Percentiles rank a stretch among this genome's conserved stretches.
phyloP scores from a whole-genome alignment of 2,888 invertebrate species.

The Apocheima hispidaria region DNA sequence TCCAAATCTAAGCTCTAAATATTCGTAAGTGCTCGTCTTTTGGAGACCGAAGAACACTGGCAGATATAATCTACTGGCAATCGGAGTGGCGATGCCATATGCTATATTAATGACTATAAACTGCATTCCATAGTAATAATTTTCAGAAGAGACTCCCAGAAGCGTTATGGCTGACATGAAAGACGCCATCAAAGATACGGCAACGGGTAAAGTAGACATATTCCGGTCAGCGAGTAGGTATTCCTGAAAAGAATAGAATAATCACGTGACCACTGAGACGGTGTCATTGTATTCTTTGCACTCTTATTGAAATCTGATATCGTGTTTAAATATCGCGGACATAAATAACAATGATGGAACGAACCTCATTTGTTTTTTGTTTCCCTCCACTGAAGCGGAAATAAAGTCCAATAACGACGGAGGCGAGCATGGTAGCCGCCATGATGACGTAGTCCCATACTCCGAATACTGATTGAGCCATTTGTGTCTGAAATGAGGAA shows the following conservation, averaged over 20 bases:
- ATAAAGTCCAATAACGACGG: constrained; percentile 92
- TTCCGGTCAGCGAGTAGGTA: constrained; percentile 93
- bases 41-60: constrained; percentile 95
- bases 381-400: constrained; percentile 94
- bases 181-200: constrained; percentile 96
- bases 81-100: constrained; percentile 91
- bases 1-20: constrained; percentile 95
- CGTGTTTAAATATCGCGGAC: not conserved
- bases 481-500: constrained; percentile 50
- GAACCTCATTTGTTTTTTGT: constrained; percentile 93
- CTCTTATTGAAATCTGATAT: not conserved
- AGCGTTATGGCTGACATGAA: constrained; percentile 97
- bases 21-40: constrained; percentile 96
- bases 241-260: constrained; percentile 84
- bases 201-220: constrained; percentile 92
- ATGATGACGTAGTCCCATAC: constrained; percentile 92
- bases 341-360: constrained; percentile 15
- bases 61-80: constrained; percentile 91
- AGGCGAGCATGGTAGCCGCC: constrained; percentile 88
- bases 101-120: constrained; percentile 92
- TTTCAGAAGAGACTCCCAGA: constrained; percentile 95
- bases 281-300: not conserved
- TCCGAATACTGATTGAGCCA: constrained; percentile 81
- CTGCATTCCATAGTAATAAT: constrained; percentile 93
- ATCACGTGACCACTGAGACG: not conserved